Conservation (phyloP, 2,797 vertebrate genomes). For the Artibeus lituratus region DNA sequence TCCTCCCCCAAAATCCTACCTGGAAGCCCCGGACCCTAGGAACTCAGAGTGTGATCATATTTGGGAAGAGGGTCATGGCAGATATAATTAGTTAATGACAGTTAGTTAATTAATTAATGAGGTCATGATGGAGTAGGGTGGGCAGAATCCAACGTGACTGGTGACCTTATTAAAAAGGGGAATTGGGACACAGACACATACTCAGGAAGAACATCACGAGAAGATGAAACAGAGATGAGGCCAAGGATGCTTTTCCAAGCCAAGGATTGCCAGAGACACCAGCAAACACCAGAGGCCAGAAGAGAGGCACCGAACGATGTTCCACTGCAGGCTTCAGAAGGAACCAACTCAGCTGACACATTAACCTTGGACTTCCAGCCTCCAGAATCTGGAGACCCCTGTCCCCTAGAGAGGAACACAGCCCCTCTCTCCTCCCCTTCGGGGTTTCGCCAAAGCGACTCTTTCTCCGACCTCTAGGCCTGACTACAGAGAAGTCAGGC, state of each 20-base stretch:
- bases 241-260: neutral
- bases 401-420: neutral
- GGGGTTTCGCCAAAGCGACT: neutral
- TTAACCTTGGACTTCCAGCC: neutral
- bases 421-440: neutral
- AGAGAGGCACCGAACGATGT: neutral
- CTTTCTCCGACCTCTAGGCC: neutral
- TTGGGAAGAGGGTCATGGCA: neutral
- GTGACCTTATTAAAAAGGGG: neutral
- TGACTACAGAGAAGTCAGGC: too few species aligned
- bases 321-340: neutral
- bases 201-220: neutral
- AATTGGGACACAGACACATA: neutral
- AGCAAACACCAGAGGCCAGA: neutral
- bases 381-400: too few species aligned
- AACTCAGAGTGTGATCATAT: neutral
- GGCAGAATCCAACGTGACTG: neutral
- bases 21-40: neutral
- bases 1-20: neutral
- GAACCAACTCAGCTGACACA: neutral
- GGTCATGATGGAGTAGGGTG: neutral
- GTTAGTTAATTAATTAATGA: neutral
- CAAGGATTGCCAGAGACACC: neutral
- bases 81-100: neutral
- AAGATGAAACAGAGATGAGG: neutral